A percentile compares a stretch with the other conserved stretches of the same genome.
phyloP scores from a whole-genome alignment of 1,140 invertebrate species.

The Papilio xuthus region DNA sequence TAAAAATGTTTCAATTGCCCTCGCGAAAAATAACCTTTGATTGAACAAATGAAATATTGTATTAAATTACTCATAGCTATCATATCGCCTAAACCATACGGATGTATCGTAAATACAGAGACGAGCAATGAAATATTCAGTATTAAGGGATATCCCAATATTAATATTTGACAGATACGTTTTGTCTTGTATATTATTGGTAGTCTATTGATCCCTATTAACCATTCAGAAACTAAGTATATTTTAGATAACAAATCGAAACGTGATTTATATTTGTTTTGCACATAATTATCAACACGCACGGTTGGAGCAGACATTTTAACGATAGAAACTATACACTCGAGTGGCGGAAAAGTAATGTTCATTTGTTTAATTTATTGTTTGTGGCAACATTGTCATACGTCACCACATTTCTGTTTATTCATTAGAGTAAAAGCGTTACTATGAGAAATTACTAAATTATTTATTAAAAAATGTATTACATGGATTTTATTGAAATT shows the following conservation, averaged over 20 bases:
- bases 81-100: background rate
- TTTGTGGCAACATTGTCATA: background rate
- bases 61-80: background rate
- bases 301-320: background rate
- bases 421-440: slow-evolving; percentile 1
- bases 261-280: background rate
- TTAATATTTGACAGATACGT: background rate
- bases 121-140: background rate
- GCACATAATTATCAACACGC: background rate
- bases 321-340: background rate
- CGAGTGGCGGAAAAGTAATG: background rate
- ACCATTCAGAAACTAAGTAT: background rate
- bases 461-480: background rate
- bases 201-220: background rate
- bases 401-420: background rate
- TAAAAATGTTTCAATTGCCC: background rate
- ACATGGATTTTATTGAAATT: slow-evolving; percentile 10
- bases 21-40: background rate
- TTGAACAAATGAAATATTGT: background rate
- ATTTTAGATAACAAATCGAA: background rate
- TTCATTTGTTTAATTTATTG: background rate
- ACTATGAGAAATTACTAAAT: background rate
- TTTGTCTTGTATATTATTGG: slow-evolving; percentile 14
- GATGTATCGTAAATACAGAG: background rate
- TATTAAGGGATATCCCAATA: background rate